These are phyloP conservation scores for Nomada ruficornis DNA, from an alignment of 2,888 invertebrate genomes.

Conservation along the genomic window DNA sequence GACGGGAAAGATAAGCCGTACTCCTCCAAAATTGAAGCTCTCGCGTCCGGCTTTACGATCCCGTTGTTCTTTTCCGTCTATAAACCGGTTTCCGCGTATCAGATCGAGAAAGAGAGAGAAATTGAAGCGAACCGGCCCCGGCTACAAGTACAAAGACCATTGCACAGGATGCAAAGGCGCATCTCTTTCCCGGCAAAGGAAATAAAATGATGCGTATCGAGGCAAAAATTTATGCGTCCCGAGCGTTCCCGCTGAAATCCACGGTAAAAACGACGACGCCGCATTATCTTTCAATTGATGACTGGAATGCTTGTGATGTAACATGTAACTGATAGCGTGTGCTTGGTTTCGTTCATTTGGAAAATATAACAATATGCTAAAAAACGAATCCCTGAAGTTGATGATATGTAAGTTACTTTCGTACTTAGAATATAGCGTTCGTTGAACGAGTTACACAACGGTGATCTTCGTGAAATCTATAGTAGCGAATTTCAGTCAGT, in stretches of 20 bases:
- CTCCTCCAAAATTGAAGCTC: slow-evolving; percentile 63
- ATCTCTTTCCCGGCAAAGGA: slow-evolving; percentile 6
- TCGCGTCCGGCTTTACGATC: slow-evolving; percentile 49
- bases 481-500: no score
- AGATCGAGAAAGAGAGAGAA: slow-evolving; percentile 58
- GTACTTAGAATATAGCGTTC: no score
- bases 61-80: slow-evolving; percentile 58
- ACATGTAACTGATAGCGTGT: background rate
- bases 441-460: no score
- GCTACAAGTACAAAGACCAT: slow-evolving; percentile 41
- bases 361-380: background rate
- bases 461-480: no score
- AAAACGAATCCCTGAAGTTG: no score
- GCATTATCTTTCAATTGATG: slow-evolving; percentile 13
- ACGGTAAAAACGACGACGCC: background rate
- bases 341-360: background rate
- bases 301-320: background rate
- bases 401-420: no score
- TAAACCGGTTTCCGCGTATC: slow-evolving; percentile 63
- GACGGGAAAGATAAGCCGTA: slow-evolving; percentile 42
- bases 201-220: slow-evolving; percentile 36
- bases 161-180: slow-evolving; percentile 33
- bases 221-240: slow-evolving; percentile 28
- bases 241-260: slow-evolving; percentile 1
- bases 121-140: slow-evolving; percentile 20